Evolutionary conservation across 2,797 vertebrate species (phyloP).

Genomic region (Nothura maculosa): DNA sequence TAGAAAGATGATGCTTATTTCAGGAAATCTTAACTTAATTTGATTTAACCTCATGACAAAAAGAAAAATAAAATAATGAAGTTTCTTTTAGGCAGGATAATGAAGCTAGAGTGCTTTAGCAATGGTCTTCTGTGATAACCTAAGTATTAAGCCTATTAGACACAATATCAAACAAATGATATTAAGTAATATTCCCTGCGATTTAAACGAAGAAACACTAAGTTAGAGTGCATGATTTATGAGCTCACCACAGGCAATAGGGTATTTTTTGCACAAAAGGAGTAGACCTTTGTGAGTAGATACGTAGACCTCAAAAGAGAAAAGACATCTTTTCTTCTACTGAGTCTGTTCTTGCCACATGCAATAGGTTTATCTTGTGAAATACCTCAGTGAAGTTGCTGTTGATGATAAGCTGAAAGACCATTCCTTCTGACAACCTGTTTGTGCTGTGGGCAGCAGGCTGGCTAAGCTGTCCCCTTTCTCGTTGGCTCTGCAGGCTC

Average conservation of each 20-base stretch:
- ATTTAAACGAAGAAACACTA: background rate
- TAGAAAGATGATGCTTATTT: constrained; percentile 13
- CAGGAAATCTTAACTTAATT: background rate
- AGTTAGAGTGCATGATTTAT: background rate
- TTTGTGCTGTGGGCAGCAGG: background rate
- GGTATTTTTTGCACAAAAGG: background rate
- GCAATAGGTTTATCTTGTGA: background rate
- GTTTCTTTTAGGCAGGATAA: background rate
- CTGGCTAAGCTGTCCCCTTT: background rate
- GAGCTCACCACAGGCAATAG: background rate
- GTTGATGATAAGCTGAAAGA: background rate
- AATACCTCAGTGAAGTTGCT: background rate
- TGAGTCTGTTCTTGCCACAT: background rate
- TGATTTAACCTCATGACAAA: background rate
- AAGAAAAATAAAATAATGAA: background rate
- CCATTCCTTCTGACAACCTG: background rate
- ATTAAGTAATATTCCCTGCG: background rate
- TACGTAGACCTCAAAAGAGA: background rate
- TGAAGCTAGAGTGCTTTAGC: background rate
- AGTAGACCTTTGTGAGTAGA: no score
- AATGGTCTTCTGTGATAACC: background rate
- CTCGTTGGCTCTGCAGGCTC: background rate
- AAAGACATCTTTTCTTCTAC: background rate
- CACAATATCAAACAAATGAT: background rate
- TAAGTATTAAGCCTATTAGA: background rate